Evolutionary conservation across 2,113 vertebrate genomes (phyloP).

Genomic region (Toxotes chatareus): DNA sequence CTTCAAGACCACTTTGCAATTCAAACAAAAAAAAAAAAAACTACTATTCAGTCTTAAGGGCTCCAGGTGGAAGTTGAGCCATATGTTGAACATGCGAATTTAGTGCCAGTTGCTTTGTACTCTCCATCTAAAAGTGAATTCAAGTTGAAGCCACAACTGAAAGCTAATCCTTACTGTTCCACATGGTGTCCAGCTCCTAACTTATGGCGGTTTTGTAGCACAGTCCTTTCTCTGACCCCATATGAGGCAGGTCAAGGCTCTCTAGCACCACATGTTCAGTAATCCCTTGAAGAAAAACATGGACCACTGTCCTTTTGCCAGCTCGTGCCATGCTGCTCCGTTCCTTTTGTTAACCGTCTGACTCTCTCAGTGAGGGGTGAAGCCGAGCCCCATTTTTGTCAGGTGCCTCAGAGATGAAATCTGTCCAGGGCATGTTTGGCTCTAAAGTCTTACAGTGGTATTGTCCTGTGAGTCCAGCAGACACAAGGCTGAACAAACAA

Average conservation of each 20-base stretch:
- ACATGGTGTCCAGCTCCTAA: conserved; percentile 46
- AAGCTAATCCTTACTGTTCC: conserved; percentile 68
- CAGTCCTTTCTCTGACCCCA: conserved; percentile 62
- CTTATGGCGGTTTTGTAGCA: conserved; percentile 21
- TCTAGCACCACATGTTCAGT: conserved; percentile 72
- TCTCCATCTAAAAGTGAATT: conserved; percentile 53
- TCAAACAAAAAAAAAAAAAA: neutral
- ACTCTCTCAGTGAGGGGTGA: conserved; percentile 69
- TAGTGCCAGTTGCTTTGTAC: conserved; percentile 47
- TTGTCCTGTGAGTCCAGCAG: conserved; percentile 71
- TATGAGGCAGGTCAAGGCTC: conserved; percentile 69
- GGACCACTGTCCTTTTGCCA: conserved; percentile 74
- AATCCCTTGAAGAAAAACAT: conserved; percentile 76
- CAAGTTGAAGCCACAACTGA: conserved; percentile 43
- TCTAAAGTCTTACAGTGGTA: conserved; percentile 67
- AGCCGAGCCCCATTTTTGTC: conserved; percentile 73
- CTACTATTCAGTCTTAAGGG: neutral
- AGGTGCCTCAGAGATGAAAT: conserved; percentile 78
- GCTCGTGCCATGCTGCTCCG: conserved; percentile 71
- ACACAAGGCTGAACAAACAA: conserved; percentile 73
- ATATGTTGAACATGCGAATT: conserved; percentile 57
- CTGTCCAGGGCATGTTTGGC: conserved; percentile 73
- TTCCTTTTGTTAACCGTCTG: conserved; percentile 66
- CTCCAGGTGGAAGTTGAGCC: conserved; percentile 56
- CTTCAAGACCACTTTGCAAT: conserved; percentile 46